Percentiles rank a stretch among this genome's conserved stretches.
Evolutionary conservation across 2,113 vertebrate genomes (phyloP).

Genomic region (Speoplatyrhinus poulsoni): DNA sequence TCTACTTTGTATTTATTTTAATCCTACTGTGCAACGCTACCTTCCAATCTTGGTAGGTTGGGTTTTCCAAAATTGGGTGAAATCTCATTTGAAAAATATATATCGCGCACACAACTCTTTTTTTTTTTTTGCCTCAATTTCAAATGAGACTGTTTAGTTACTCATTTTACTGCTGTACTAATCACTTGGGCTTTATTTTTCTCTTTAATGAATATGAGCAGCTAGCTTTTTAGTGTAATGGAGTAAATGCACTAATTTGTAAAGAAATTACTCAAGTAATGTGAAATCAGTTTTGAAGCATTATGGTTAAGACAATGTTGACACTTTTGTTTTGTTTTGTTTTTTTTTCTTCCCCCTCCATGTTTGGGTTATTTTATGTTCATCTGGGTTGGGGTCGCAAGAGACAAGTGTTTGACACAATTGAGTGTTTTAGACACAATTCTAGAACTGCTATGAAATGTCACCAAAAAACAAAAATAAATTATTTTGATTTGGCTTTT

Average conservation of each 20-base stretch:
- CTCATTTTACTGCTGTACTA: too few relatives aligned
- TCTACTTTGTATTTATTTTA: slow-evolving; percentile 76
- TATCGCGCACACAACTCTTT: slow-evolving; percentile 72
- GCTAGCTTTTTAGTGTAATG: slow-evolving; percentile 80
- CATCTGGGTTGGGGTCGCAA: slow-evolving; percentile 73
- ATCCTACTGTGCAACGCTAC: slow-evolving; percentile 72
- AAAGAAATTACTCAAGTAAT: slow-evolving; percentile 73
- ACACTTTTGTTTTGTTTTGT: slow-evolving; percentile 73
- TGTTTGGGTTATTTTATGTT: slow-evolving; percentile 72
- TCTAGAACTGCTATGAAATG: slow-evolving; percentile 79
- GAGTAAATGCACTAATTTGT: slow-evolving; percentile 81
- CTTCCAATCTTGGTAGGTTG: slow-evolving; percentile 73
- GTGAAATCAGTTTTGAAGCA: slow-evolving; percentile 78
- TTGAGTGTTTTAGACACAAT: slow-evolving; percentile 80
- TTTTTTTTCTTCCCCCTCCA: slow-evolving; percentile 25
- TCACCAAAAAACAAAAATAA: slow-evolving; percentile 78
- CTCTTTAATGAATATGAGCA: slow-evolving; percentile 73
- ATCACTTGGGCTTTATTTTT: slow-evolving; percentile 74
- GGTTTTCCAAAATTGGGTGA: slow-evolving; percentile 78
- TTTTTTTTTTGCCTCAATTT: slow-evolving; percentile 66
- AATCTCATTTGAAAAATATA: slow-evolving; percentile 74
- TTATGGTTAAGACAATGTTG: slow-evolving; percentile 74
- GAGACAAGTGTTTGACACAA: slow-evolving; percentile 66
- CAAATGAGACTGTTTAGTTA: too few relatives aligned
- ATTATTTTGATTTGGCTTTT: slow-evolving; percentile 83